These are phyloP conservation scores for Hippotragus niger DNA, from an alignment of 2,113 vertebrate genomes.

Conservation along the genomic window DNA sequence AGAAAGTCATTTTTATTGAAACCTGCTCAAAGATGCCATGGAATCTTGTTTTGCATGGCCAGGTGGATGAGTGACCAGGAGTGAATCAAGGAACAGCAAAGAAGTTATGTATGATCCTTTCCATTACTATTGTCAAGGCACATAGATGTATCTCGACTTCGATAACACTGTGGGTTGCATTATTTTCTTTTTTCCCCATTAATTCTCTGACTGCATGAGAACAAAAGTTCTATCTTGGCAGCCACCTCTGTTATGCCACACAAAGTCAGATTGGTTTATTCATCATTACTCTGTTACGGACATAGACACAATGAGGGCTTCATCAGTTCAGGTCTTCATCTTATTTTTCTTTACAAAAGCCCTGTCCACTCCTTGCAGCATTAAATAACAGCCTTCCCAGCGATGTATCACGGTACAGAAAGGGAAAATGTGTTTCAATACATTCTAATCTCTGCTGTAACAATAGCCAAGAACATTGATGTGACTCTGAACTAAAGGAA, in stretches of 20 bases:
- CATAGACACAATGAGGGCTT: not conserved
- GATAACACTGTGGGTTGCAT: not conserved
- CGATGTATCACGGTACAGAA: not conserved
- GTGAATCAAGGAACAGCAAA: not conserved
- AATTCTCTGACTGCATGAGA: not conserved
- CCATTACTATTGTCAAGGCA: not conserved
- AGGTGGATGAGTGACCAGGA: not conserved
- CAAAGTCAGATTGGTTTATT: not conserved
- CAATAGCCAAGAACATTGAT: slow-evolving; percentile 16
- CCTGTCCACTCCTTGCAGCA: not conserved
- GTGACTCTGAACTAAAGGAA: not conserved
- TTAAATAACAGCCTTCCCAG: not conserved
- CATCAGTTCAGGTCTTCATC: not conserved
- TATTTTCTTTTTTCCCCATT: not conserved
- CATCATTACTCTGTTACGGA: not conserved
- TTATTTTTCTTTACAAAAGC: slow-evolving; percentile 34
- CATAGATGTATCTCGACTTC: not conserved
- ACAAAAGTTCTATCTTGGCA: slow-evolving; percentile 32
- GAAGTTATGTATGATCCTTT: not conserved
- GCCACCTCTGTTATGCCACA: not conserved
- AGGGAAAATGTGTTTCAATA: not conserved
- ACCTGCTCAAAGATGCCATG: not conserved
- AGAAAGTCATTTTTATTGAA: not conserved
- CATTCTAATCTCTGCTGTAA: not conserved
- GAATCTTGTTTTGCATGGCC: not conserved